Evolutionary conservation across 2,888 invertebrate genomes (phyloP), one percentile per base, ranked within the genome.

Genomic region (Scaptomyza tumidula): DNA sequence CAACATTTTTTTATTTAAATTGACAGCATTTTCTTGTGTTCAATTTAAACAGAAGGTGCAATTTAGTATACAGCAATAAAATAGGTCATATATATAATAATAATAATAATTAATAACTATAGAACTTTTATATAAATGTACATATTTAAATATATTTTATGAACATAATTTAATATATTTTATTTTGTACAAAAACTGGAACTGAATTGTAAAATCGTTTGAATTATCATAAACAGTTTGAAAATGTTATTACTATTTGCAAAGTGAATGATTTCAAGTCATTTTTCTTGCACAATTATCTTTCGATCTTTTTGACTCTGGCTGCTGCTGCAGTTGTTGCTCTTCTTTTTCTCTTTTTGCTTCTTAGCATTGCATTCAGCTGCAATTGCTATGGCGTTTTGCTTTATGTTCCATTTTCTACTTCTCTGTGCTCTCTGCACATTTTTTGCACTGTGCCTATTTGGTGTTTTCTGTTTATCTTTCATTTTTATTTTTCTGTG

Each of bases 371-470:
- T 78, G 66, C 67, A 67, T 74, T 65, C 65, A 66, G 72, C 54
- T 80, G 81, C 63, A 80, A 72, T 75, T 64, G 64, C 65, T 70
- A 68, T 77, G 62, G 53, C 64, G 62, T 72, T 82, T 66, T 66
- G 59, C 66, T 73, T 74, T 74, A 53, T 73, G 86, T 68, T 84
- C 81, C 75, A 81, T 84, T 83, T 81, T 85, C 79, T 71, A 64
- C 60, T 71, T 76, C 63, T 65, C 39, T 45, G 31, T 69, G 49
- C 58, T 56, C 54, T 72, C 57, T 64, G 73, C 64, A 62, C 63
- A 66, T 78, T 80, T 73, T 76, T 69, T 79, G 75, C 85, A 79
- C 82, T 82, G 80, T 75, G 73, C 75, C 82, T 85, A 82, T 81
- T 82, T 82, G 68, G 79, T 79, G 65, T 66, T 71, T 75, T 62